A percentile compares a stretch with the other conserved stretches of the same genome.
phyloP scores from a whole-genome alignment of 2,888 invertebrate species.

The Bedellia somnulentella region DNA sequence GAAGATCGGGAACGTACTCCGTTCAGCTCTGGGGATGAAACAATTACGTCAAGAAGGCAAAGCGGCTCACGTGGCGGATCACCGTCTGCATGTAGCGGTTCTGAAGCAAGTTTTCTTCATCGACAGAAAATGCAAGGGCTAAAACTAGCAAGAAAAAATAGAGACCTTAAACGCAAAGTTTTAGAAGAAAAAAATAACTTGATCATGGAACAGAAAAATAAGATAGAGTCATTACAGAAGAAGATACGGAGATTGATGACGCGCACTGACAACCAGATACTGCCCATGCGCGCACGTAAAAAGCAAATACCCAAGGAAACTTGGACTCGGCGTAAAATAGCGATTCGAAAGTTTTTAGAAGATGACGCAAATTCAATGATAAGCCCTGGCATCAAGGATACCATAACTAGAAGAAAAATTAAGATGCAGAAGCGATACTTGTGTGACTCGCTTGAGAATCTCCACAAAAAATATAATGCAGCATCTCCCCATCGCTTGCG shows the following conservation, averaged over 20 bases:
- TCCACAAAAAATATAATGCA: slow-evolving; percentile 5
- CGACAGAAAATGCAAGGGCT: too few relatives aligned
- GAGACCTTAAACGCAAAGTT: too few relatives aligned
- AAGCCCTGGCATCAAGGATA: slow-evolving; percentile 3
- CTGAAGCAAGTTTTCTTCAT: too few relatives aligned
- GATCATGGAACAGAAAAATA: too few relatives aligned
- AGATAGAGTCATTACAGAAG: slow-evolving; percentile 1
- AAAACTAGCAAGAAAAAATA: too few relatives aligned
- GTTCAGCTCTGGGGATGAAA: too few relatives aligned
- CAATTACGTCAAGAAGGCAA: too few relatives aligned
- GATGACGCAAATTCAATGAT: slow-evolving; percentile 5
- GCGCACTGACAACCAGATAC: too few relatives aligned
- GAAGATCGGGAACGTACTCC: too few relatives aligned
- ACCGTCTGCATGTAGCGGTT: not conserved
- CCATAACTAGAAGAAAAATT: too few relatives aligned
- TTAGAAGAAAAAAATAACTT: too few relatives aligned
- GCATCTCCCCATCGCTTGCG: slow-evolving; percentile 3
- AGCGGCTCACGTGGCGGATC: not conserved
- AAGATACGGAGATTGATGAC: slow-evolving; percentile 2
- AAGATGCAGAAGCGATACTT: slow-evolving; percentile 6
- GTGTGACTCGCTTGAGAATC: slow-evolving; percentile 5
- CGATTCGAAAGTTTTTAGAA: slow-evolving; percentile 6
- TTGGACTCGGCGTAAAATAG: slow-evolving; percentile 1
- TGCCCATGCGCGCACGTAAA: too few relatives aligned
- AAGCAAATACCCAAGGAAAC: slow-evolving; percentile 1